These are phyloP conservation scores for Drosophila pseudotalamancana DNA, from an alignment of 2,888 invertebrate genomes.

Conservation along the genomic window DNA sequence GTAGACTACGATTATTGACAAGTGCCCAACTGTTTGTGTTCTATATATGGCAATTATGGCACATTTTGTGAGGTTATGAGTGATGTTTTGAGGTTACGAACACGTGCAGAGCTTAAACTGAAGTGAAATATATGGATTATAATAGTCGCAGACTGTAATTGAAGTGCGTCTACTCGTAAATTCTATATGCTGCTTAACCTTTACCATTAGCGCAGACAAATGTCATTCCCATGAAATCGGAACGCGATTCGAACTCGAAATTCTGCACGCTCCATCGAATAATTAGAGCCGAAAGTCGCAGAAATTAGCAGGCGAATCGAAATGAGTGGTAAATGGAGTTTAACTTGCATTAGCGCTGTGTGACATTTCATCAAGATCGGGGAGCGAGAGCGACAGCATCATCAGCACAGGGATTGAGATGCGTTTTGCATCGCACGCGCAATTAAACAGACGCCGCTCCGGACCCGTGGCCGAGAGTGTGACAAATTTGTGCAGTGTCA, in stretches of 20 bases:
- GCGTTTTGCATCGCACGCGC: constrained; percentile 73
- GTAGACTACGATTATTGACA: constrained; percentile 53
- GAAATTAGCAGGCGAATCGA: constrained; percentile 59
- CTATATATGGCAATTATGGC: constrained; percentile 62
- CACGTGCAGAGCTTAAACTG: constrained; percentile 48
- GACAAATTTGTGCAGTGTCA: constrained; percentile 68
- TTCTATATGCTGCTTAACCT: constrained; percentile 56
- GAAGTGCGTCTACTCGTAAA: neutral
- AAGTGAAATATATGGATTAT: neutral
- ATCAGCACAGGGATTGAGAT: constrained; percentile 59
- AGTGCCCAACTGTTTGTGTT: constrained; percentile 59
- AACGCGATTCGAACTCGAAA: constrained; percentile 23
- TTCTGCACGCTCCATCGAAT: constrained; percentile 43
- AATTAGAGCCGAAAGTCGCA: constrained; percentile 32
- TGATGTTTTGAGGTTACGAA: constrained; percentile 55
- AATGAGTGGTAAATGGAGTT: constrained; percentile 74
- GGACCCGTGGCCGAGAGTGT: constrained; percentile 42
- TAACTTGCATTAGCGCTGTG: constrained; percentile 78
- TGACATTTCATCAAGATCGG: constrained; percentile 78
- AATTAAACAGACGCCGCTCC: constrained; percentile 64
- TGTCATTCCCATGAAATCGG: constrained; percentile 64
- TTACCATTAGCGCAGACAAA: constrained; percentile 17
- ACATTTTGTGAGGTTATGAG: constrained; percentile 49
- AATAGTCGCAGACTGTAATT: neutral
- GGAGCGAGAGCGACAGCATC: constrained; percentile 37